phyloP scores from a whole-genome alignment of 1,140 invertebrate species.

The Bilobella aurantiaca region DNA sequence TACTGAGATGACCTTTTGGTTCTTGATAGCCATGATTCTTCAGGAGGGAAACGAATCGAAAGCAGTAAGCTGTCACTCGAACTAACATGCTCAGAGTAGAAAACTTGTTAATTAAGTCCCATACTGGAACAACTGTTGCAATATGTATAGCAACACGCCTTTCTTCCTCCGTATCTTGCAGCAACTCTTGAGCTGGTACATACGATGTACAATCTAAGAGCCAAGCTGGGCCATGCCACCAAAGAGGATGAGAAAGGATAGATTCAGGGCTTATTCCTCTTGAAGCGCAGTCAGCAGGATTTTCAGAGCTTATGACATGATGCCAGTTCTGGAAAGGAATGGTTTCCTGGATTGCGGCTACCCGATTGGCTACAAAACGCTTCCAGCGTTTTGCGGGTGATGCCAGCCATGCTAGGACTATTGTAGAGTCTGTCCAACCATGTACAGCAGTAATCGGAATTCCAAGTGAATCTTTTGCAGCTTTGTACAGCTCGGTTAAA shows the following conservation, averaged over 20 bases:
- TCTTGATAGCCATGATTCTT: not conserved
- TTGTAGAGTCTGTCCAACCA: slow-evolving; percentile 38
- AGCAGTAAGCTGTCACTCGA: not conserved
- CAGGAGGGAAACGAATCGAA: not conserved
- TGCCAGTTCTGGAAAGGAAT: not conserved
- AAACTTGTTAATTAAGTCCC: not conserved
- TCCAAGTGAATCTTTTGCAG: not conserved
- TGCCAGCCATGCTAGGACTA: slow-evolving; percentile 39
- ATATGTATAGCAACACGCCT: not conserved
- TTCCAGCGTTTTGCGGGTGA: slow-evolving; percentile 35
- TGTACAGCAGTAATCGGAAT: not conserved
- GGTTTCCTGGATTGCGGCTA: slow-evolving; percentile 36
- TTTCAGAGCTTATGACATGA: not conserved
- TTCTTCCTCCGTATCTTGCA: not conserved
- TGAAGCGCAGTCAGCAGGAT: slow-evolving; percentile 10
- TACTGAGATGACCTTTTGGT: not conserved
- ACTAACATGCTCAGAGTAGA: not conserved
- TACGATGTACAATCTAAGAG: not conserved
- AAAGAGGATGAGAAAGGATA: not conserved
- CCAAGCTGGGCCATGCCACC: not conserved
- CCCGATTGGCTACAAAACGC: slow-evolving; percentile 40
- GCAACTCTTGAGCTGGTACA: not conserved
- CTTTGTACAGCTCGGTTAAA: slow-evolving; percentile 12
- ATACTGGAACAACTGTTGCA: not conserved
- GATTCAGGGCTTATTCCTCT: slow-evolving; percentile 16